A percentile compares a stretch with the other conserved stretches of the same genome.
Conservation (phyloP, 2,888 invertebrate genomes). For the Carpatolechia fugitivella region DNA sequence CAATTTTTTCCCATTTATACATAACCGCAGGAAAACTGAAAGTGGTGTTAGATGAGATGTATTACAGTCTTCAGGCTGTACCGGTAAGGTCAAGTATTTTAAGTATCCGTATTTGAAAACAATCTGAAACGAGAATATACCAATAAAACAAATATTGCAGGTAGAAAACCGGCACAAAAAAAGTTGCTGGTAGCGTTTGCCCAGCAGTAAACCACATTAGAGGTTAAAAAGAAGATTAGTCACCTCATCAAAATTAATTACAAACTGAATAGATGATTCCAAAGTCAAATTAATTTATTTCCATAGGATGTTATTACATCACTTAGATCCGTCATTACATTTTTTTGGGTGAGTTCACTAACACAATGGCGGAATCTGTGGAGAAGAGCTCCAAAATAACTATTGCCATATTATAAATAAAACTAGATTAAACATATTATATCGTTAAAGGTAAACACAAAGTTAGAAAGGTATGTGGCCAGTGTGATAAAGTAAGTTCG, state of each 20-base stretch:
- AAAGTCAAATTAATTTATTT: too few relatives aligned
- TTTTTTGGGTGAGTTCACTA: too few relatives aligned
- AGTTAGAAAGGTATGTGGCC: conserved; percentile 38
- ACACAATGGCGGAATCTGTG: too few relatives aligned
- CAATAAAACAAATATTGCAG: background rate
- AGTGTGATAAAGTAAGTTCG: conserved; percentile 33
- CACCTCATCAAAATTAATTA: background rate
- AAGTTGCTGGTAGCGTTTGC: background rate
- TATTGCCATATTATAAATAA: background rate
- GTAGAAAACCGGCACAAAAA: background rate
- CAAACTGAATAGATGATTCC: background rate
- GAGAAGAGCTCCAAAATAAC: too few relatives aligned
- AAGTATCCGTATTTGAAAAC: background rate
- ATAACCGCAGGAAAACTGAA: too few relatives aligned
- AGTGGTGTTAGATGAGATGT: background rate
- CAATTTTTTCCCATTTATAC: too few relatives aligned
- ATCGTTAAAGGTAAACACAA: conserved; percentile 26
- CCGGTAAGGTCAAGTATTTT: background rate
- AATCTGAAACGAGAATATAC: background rate
- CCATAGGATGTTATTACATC: too few relatives aligned
- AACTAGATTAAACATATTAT: too few relatives aligned
- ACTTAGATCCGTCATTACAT: too few relatives aligned
- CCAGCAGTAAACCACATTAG: background rate
- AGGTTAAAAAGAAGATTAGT: too few relatives aligned
- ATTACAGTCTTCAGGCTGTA: background rate